Evolutionary conservation across 2,888 invertebrate species (phyloP).

Genomic region (Eupithecia abbreviata): DNA sequence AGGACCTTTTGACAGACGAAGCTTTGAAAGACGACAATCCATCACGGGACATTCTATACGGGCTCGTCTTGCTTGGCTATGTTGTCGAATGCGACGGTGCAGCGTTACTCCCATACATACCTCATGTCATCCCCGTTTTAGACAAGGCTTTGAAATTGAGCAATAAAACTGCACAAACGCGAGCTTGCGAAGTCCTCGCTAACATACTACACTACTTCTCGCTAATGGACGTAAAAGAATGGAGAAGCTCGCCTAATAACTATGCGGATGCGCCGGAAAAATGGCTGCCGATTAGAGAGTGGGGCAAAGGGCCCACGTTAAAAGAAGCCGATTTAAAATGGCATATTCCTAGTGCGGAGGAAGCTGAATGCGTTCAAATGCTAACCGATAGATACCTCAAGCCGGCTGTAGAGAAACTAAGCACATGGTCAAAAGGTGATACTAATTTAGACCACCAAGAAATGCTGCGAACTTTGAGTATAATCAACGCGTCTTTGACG

Average conservation of each 20-base stretch:
- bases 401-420: constrained; percentile 85
- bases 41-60: constrained; percentile 90
- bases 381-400: constrained; percentile 87
- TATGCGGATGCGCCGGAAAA: constrained; percentile 86
- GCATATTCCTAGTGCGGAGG: constrained; percentile 89
- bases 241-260: constrained; percentile 84
- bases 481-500: constrained; percentile 86
- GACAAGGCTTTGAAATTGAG: constrained; percentile 88
- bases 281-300: constrained; percentile 89
- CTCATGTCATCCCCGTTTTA: constrained; percentile 86
- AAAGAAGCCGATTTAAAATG: constrained; percentile 87
- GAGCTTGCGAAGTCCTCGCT: constrained; percentile 85
- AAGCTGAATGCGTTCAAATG: constrained; percentile 86
- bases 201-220: constrained; percentile 85
- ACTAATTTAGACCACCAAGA: constrained; percentile 85
- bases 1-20: constrained; percentile 85
- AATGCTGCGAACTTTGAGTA: constrained; percentile 86
- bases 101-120: constrained; percentile 86
- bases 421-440: constrained; percentile 81
- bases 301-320: constrained; percentile 90
- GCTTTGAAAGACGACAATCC: constrained; percentile 90
- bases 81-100: constrained; percentile 87
- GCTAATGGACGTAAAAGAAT: constrained; percentile 85
- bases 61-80: constrained; percentile 89
- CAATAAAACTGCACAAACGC: constrained; percentile 86